Evolutionary conservation across 2,888 invertebrate genomes (phyloP).

Genomic region (Cheilosia variabilis): DNA sequence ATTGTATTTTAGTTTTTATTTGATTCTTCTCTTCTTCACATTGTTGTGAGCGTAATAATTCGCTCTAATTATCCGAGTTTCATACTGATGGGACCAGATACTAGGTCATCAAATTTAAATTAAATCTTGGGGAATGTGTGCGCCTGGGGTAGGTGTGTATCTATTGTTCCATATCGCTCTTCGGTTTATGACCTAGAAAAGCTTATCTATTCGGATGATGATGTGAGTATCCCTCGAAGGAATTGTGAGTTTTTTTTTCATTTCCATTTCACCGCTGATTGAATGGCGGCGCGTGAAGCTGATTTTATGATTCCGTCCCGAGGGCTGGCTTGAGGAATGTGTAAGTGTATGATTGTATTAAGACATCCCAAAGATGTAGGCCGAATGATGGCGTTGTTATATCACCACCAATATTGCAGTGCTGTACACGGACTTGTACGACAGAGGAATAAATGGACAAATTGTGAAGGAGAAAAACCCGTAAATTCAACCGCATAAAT

Average conservation of each 20-base stretch:
- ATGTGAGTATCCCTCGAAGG: conserved; percentile 44
- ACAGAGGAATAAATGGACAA: conserved; percentile 24
- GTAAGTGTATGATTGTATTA: no score
- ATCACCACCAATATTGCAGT: not conserved
- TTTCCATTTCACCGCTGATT: conserved; percentile 23
- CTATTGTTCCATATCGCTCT: conserved; percentile 4
- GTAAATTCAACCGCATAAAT: conserved; percentile 56
- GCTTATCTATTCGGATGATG: conserved; percentile 17
- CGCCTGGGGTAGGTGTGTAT: conserved; percentile 5
- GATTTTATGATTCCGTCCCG: conserved; percentile 53
- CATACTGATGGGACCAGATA: conserved; percentile 6
- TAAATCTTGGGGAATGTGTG: conserved; percentile 35
- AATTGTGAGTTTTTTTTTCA: conserved; percentile 23
- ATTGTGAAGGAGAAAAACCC: conserved; percentile 26
- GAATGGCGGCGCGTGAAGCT: conserved; percentile 25
- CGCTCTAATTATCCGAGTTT: conserved; percentile 62
- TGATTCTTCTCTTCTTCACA: not conserved
- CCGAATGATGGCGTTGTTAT: conserved; percentile 25
- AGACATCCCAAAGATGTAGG: conserved; percentile 27
- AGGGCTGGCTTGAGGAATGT: conserved; percentile 32
- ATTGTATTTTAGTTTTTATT: conserved; percentile 16
- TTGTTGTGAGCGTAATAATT: conserved; percentile 45
- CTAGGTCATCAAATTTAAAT: conserved; percentile 49
- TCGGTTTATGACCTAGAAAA: conserved; percentile 60
- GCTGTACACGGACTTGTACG: not conserved